Evolutionary conservation across 2,888 invertebrate species (phyloP).

Genomic region (Octonoba sinensis): DNA sequence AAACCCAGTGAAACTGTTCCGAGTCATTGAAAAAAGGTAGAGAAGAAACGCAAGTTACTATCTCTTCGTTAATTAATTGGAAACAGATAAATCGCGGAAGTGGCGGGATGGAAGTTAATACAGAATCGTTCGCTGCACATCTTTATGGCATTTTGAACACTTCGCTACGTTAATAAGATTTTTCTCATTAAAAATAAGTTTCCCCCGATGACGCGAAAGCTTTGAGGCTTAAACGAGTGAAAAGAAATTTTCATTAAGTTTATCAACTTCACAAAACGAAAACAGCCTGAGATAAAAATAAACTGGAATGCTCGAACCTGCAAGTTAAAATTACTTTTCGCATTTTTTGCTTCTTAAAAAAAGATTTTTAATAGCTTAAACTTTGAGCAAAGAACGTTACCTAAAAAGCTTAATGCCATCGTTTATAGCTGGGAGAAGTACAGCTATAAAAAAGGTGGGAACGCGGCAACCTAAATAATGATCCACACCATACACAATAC

Average conservation of each 20-base stretch:
- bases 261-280: constrained; percentile 33
- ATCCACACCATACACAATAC: constrained; percentile 36
- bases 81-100: no score
- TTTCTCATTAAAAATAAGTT: constrained; percentile 38
- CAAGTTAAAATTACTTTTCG: constrained; percentile 5
- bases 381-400: constrained; percentile 4
- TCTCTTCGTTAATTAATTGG: no score
- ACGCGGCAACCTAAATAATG: constrained; percentile 44
- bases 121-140: background rate
- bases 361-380: constrained; percentile 26
- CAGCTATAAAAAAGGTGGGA: constrained; percentile 17
- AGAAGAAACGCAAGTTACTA: no score
- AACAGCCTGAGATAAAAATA: constrained; percentile 12
- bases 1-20: no score
- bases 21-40: no score
- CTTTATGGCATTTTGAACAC: constrained; percentile 37
- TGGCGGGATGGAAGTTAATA: no score
- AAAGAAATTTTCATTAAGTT: constrained; percentile 42
- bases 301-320: constrained; percentile 24
- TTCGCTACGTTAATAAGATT: constrained; percentile 36
- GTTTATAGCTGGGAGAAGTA: constrained; percentile 17
- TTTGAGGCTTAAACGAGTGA: background rate
- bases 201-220: no score
- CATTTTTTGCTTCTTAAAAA: constrained; percentile 1
- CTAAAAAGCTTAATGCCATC: constrained; percentile 15